Evolutionary conservation across 2,113 vertebrate genomes (phyloP), one percentile per base, ranked within the genome.

Genomic region (Isurus oxyrinchus): DNA sequence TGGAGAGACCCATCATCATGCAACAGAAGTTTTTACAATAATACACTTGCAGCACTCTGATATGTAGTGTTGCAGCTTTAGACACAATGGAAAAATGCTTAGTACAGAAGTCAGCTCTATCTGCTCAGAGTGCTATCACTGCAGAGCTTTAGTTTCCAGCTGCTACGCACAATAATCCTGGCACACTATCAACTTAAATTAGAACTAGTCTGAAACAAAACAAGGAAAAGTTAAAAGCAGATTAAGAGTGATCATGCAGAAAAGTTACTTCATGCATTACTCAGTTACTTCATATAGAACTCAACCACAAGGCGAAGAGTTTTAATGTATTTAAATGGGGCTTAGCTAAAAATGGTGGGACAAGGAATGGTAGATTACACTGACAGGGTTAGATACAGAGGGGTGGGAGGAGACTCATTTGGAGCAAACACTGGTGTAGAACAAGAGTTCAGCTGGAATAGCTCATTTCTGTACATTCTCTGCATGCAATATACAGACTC

Each of bases 1-100:
- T 93, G 90, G 90, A 93, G 61, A 93, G 59, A 23, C 6, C 59
- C 90, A 63, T n/a, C 90, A 93, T n/a, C 55, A 35, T 91, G 88
- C 88, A 63, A 94, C 35, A 95, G 93, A 95, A 95, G 66, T 40
- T 69, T 66, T 69, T 67, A 40, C 63, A 95, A 95, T 95, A 91
- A 67, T 67, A 95, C 72, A 76, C 93, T 67, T 40, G 0, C 63
- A 91, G 25, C 69, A 95, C 23, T 69, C 44, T 91, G 88, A 31
- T 59, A 11, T 66, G 44, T 69, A 25, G 21, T 69, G 21, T 49
- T 69, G n/a, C 94, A 95, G 21, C 13, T 55, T 16, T 55, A 95
- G 25, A 19, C 94, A 95, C 40, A 55, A 69, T 5, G 11, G 2
- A 35, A 57, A 49, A 49, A 25, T 88, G 2, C 53, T 55, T 59